A percentile compares a stretch with the other conserved stretches of the same genome.
These are phyloP conservation scores for Geodia barretti DNA, from an alignment of 37 sponge, comb jelly and placozoan species.

Conservation along the genomic window DNA sequence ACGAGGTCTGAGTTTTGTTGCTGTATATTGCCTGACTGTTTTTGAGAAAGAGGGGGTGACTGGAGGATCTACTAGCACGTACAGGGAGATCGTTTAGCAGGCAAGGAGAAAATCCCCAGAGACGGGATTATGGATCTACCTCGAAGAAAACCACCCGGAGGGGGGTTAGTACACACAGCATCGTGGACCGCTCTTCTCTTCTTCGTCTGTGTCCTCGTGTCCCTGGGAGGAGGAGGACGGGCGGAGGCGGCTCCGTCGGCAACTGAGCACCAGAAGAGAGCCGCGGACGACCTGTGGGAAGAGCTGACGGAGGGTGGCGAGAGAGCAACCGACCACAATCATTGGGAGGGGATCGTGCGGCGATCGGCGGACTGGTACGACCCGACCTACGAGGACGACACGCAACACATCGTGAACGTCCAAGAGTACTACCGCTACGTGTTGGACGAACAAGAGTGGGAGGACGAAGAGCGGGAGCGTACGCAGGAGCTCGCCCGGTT, in stretches of 20 bases:
- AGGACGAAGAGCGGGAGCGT: not conserved
- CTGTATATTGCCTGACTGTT: too few species aligned
- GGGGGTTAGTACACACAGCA: too few species aligned
- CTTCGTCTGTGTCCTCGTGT: not conserved
- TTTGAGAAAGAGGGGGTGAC: too few species aligned
- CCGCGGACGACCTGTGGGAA: slow-evolving; percentile 4
- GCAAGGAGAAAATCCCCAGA: too few species aligned
- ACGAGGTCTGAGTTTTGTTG: too few species aligned
- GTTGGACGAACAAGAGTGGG: slow-evolving; percentile 19
- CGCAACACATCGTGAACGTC: slow-evolving; percentile 36
- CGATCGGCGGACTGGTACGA: not conserved
- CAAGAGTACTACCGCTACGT: slow-evolving; percentile 47
- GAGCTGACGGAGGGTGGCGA: not conserved
- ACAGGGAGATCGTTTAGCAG: too few species aligned
- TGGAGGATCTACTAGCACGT: too few species aligned
- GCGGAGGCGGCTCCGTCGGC: not conserved
- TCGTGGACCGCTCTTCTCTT: not conserved
- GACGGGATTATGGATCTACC: too few species aligned
- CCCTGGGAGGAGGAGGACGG: not conserved
- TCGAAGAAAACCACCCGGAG: too few species aligned
- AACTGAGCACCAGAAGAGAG: not conserved
- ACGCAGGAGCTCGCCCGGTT: slow-evolving; percentile 12
- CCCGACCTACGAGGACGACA: slow-evolving; percentile 17
- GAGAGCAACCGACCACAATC: slow-evolving; percentile 42
- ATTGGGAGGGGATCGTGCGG: slow-evolving; percentile 54